Evolutionary conservation across 2,113 vertebrate species (phyloP).

Genomic region (Strix aluco): DNA sequence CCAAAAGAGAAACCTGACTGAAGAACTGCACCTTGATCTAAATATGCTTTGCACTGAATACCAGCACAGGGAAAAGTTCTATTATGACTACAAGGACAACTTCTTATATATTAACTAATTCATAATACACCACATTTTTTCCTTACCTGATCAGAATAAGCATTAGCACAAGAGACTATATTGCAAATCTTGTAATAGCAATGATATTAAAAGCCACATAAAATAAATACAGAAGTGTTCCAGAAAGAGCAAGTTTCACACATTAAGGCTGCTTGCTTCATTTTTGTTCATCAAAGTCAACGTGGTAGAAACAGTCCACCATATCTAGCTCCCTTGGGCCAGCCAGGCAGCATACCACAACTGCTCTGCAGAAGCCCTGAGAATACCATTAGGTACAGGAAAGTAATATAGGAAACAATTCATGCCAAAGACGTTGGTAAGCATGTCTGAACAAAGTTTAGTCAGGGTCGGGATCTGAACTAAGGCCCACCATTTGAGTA

Average conservation of each 20-base stretch:
- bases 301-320: not conserved
- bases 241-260: not conserved
- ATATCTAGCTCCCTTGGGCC: not conserved
- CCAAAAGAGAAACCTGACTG: not conserved
- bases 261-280: not conserved
- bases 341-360: not conserved
- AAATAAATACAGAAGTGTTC: not conserved
- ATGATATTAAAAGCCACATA: not conserved
- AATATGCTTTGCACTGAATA: not conserved
- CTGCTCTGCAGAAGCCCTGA: not conserved
- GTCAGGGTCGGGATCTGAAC: not conserved
- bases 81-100: not conserved
- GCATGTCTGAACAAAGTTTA: not conserved
- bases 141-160: not conserved
- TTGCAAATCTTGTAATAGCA: not conserved
- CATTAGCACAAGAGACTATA: not conserved
- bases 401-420: not conserved
- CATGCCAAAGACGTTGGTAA: not conserved
- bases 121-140: not conserved
- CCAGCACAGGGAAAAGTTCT: not conserved
- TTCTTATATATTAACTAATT: not conserved
- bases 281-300: not conserved
- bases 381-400: not conserved
- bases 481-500: not conserved
- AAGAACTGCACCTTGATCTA: not conserved